Evolutionary conservation across 2,888 invertebrate species (phyloP).

Genomic region (Watsonalla cultraria): DNA sequence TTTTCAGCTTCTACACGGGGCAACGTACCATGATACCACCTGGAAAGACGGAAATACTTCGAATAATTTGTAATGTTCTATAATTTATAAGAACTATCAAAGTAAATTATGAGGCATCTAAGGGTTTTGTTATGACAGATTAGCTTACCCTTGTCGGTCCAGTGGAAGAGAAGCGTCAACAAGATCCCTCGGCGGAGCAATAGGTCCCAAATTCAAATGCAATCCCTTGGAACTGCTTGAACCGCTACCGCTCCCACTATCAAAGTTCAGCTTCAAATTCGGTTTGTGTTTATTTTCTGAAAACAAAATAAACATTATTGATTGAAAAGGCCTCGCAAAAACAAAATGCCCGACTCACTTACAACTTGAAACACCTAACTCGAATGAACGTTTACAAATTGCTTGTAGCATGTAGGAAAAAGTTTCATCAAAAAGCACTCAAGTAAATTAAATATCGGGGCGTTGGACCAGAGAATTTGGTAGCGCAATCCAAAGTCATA

Average conservation of each 20-base stretch:
- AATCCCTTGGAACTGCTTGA: constrained; percentile 75
- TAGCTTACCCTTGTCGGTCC: constrained; percentile 90
- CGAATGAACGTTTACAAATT: constrained; percentile 73
- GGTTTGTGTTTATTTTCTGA: constrained; percentile 80
- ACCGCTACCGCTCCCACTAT: constrained; percentile 65
- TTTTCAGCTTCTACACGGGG: constrained; percentile 94
- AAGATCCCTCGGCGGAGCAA: constrained; percentile 83
- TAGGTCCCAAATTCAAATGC: constrained; percentile 84
- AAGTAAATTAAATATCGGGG: constrained; percentile 75
- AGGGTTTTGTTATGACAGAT: too few species aligned
- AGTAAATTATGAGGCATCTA: too few species aligned
- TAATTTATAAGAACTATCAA: too few species aligned
- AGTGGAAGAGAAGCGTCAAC: constrained; percentile 90
- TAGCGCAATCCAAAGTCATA: constrained; percentile 65
- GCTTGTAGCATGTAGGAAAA: constrained; percentile 62
- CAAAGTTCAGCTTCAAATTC: constrained; percentile 87
- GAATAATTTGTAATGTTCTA: too few species aligned
- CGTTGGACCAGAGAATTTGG: constrained; percentile 53
- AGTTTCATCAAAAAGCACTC: constrained; percentile 72
- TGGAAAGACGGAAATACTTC: constrained; percentile 38
- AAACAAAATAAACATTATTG: constrained; percentile 21
- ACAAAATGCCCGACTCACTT: constrained; percentile 3
- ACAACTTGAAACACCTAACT: constrained; percentile 60
- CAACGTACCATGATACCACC: constrained; percentile 97
- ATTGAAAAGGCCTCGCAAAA: not conserved